A percentile compares a stretch with the other conserved stretches of the same genome.
Evolutionary conservation across 2,113 vertebrate genomes (phyloP).

Genomic region (Fukomys damarensis): DNA sequence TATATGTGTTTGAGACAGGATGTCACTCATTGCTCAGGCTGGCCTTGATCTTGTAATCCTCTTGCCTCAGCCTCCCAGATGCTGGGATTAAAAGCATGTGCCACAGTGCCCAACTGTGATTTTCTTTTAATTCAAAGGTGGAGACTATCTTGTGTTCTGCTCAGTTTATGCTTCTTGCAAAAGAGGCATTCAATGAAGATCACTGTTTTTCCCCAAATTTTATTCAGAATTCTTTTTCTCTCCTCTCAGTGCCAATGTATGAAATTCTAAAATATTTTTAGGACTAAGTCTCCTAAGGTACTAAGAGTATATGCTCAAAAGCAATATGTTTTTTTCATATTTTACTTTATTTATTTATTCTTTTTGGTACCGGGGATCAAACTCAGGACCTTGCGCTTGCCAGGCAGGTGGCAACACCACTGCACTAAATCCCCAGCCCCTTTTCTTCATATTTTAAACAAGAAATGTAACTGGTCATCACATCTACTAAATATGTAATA

Average conservation of each 20-base stretch:
- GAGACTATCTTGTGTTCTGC: not conserved
- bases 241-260: not conserved
- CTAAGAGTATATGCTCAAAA: conserved; percentile 22
- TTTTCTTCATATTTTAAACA: not conserved
- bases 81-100: not conserved
- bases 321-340: not conserved
- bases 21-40: not conserved
- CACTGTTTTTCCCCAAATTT: conserved; percentile 21
- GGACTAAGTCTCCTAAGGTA: not conserved
- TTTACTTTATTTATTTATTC: too few species aligned
- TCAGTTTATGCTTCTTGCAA: conserved; percentile 26
- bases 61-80: not conserved
- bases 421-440: too few species aligned
- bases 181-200: conserved; percentile 18
- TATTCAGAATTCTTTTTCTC: conserved; percentile 34
- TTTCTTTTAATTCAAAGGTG: conserved; percentile 41
- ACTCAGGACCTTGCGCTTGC: too few species aligned
- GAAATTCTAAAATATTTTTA: conserved; percentile 60
- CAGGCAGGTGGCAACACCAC: too few species aligned
- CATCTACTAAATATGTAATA: conserved; percentile 20
- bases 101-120: not conserved
- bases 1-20: not conserved
- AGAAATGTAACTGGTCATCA: conserved; percentile 10
- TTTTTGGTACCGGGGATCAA: too few species aligned
- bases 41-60: not conserved